phyloP scores from a whole-genome alignment of 2,113 vertebrate species.

The Otis tarda region DNA sequence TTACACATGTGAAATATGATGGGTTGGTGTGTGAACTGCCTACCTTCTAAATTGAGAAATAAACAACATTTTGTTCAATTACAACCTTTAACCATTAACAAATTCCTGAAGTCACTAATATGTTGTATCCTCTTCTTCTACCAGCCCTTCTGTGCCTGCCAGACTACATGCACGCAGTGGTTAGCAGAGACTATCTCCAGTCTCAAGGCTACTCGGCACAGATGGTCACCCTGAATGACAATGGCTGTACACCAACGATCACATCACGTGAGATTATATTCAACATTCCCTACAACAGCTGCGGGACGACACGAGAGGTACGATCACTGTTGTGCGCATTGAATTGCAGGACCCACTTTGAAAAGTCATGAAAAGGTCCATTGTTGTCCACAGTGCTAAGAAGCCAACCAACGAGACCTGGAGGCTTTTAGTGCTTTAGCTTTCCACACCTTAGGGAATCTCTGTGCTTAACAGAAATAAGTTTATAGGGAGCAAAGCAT shows the following conservation, averaged over 20 bases:
- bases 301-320: constrained; percentile 69
- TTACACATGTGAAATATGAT: fast-evolving
- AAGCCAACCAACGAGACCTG: fast-evolving
- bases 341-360: fast-evolving
- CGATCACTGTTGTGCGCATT: fast-evolving
- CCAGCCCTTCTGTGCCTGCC: constrained; percentile 68
- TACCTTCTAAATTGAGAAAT: not conserved
- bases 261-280: constrained; percentile 43
- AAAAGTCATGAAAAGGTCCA: not conserved
- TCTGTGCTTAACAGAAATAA: not conserved
- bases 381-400: not conserved
- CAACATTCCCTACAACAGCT: constrained; percentile 68
- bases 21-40: not conserved
- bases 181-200: constrained; percentile 68
- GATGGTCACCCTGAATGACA: not conserved
- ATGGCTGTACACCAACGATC: constrained; percentile 34
- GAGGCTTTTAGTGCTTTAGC: not conserved
- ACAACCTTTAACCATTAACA: not conserved
- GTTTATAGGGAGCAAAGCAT: not conserved
- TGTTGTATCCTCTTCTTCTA: not conserved
- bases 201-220: constrained; percentile 45
- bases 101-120: not conserved
- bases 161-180: constrained; percentile 66
- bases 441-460: not conserved
- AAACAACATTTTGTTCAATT: not conserved